These are phyloP conservation scores for Pogonocherus hispidulus DNA, from an alignment of 2,888 invertebrate species.

Conservation along the genomic window DNA sequence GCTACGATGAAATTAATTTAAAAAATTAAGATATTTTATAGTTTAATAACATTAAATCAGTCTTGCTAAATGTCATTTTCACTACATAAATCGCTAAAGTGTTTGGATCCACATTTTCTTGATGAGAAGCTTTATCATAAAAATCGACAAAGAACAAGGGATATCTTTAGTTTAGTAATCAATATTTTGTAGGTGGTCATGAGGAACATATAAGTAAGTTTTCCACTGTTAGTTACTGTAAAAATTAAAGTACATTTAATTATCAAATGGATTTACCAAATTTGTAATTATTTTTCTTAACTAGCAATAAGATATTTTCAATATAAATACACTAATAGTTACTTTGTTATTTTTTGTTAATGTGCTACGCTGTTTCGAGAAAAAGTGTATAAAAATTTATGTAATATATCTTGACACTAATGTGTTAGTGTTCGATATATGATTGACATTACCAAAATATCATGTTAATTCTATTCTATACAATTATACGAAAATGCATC, in stretches of 20 bases:
- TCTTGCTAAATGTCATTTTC: too few species aligned
- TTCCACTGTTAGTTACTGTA: slow-evolving; percentile 3
- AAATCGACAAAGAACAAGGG: too few species aligned
- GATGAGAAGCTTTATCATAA: too few species aligned
- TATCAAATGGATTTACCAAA: slow-evolving; percentile 25
- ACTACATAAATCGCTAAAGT: too few species aligned
- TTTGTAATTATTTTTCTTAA: slow-evolving; percentile 40
- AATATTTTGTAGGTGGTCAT: slow-evolving; percentile 20
- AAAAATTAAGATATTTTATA: too few species aligned
- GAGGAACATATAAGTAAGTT: slow-evolving; percentile 2
- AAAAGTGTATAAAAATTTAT: slow-evolving; percentile 51
- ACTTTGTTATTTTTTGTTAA: slow-evolving; percentile 45
- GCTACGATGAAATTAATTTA: too few species aligned
- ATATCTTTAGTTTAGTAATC: too few species aligned
- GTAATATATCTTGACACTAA: slow-evolving; percentile 51
- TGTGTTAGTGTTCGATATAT: slow-evolving; percentile 48
- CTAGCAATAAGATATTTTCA: slow-evolving; percentile 46
- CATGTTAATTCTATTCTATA: slow-evolving; percentile 32
- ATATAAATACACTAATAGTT: slow-evolving; percentile 31
- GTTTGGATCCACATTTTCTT: too few species aligned
- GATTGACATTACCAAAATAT: slow-evolving; percentile 54
- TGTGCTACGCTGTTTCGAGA: slow-evolving; percentile 34
- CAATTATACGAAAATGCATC: slow-evolving; percentile 13
- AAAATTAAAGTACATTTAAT: neutral
- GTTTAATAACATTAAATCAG: too few species aligned